Base-by-base conservation (phyloP, 1,140 invertebrate genomes). In the Lerema accius region DNA sequence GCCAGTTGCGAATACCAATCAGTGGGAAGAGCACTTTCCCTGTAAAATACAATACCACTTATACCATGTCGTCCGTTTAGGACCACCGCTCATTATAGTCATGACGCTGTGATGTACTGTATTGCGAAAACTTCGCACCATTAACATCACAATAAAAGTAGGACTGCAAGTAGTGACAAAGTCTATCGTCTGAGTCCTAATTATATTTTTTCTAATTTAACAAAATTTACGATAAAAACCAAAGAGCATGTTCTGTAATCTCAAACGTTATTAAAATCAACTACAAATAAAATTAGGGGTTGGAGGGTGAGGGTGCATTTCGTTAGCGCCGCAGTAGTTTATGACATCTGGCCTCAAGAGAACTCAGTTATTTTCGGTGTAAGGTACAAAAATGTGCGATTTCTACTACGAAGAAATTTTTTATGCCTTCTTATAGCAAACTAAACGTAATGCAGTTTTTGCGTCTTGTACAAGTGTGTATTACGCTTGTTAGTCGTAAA, bases 221-320 rank as follows among this genome's bases (percentile, higher is more conserved):
- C 5, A 23, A 5, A 2, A 23, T 23, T 23, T 23, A 5, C 19
- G 2, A 23, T 23, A 23, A 37, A 56, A 56, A 28, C 19, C 39
- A 28, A 39, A 28, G 32, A 23, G 51, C 23, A 56, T 56, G 51
- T 56, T 56, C 14, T 6, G 51, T 28, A 28, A 56, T 56, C 53
- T 43, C 11, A 56, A 56, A 56, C 53, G 40, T 43, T 56, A 56
- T 56, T 56, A 56, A 56, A 56, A 56, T 56, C 53, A 56, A 56
- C 42, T 32, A 28, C 14, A 43, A 49, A 49, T 48, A 26, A 14
- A 55, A 42, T 55, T 39, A 42, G 17, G 17, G 51, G 39, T 17
- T 28, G n/a, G 37, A 28, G 9, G 6, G 17, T 11, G 17, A 55
- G 39, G 51, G 51, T 56, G 53, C 53, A 56, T 56, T 56, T 56